These are phyloP conservation scores for Aporrectodea caliginosa DNA, from an alignment of 1,140 invertebrate genomes.

Conservation along the genomic window DNA sequence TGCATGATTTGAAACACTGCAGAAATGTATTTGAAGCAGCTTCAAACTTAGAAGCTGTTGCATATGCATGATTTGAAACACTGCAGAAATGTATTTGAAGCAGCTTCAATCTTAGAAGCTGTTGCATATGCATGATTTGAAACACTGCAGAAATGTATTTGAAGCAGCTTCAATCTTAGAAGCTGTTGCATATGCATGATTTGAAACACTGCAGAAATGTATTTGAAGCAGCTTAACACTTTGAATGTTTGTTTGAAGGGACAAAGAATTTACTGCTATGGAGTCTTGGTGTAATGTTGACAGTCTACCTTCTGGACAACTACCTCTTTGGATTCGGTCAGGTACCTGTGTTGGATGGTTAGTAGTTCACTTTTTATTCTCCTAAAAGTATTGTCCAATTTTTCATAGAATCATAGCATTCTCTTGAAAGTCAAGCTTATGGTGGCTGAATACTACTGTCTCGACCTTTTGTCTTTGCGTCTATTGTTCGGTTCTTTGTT, in stretches of 20 bases:
- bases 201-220: neutral
- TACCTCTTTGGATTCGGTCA: neutral
- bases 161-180: neutral
- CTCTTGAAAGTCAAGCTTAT: neutral
- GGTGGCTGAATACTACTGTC: no score
- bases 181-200: neutral
- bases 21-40: no score
- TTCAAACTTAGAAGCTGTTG: no score
- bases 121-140: neutral
- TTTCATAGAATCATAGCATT: neutral
- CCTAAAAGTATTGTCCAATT: neutral
- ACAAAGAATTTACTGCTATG: neutral
- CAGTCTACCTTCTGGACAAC: neutral
- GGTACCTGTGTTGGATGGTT: neutral
- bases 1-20: no score
- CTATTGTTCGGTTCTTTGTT: no score
- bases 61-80: no score
- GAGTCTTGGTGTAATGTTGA: neutral
- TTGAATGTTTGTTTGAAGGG: neutral
- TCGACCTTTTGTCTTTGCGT: no score
- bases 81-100: neutral
- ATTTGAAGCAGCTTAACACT: neutral
- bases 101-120: neutral
- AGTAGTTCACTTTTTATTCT: neutral
- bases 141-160: neutral